Base-by-base conservation (phyloP, 2,113 vertebrate species). In the Lagopus muta region DNA sequence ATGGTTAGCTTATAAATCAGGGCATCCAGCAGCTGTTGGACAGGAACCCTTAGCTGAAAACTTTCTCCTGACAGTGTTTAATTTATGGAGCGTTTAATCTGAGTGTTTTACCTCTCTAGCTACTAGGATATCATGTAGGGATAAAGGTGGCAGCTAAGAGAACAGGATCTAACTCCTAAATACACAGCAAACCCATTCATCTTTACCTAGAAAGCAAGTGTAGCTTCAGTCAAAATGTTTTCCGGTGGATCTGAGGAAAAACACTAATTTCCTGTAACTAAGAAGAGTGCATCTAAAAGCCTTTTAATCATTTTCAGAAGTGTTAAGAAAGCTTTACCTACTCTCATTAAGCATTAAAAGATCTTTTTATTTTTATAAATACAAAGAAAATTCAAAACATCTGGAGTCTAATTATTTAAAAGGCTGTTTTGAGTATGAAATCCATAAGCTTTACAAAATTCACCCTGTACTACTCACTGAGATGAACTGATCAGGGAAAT, bases 381-480 rank as follows among this genome's bases (percentile, higher is more conserved):
- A 65, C 21, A 21, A 60, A 57, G 45, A 80, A 85, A 94, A 95
- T 28, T 70, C 30, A 30, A 52, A 88, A 60, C 64, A 70, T 64
- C 32, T 82, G 74, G 45, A 61, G 36, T 28, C 45, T 66, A n/a
- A 60, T n/a, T 92, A 12, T 19, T 32, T 55, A 52, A 73, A 17
- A 60, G 74, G 34, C 1, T 13, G 19, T 34, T 87, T 52, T 8
- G 64, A 21, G 74, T 50, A 73, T 62, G 67, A 79, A 92, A 89
- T 40, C 54, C 54, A 32, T 10, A 77, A 64, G 55, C 60, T 80
- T 28, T 50, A 77, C 64, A 92, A 70, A 89, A 77, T 45, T 93
- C 1, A 3, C 55, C 82, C 92, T 55, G 55, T 77, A 19, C 71
- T 95, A 38, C 93, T 95, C 92, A 90, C 94, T 38, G 94, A 55